These are phyloP conservation scores for Anneissia japonica DNA, from an alignment of 35 echinoderm and acorn worm genomes.

Conservation along the genomic window DNA sequence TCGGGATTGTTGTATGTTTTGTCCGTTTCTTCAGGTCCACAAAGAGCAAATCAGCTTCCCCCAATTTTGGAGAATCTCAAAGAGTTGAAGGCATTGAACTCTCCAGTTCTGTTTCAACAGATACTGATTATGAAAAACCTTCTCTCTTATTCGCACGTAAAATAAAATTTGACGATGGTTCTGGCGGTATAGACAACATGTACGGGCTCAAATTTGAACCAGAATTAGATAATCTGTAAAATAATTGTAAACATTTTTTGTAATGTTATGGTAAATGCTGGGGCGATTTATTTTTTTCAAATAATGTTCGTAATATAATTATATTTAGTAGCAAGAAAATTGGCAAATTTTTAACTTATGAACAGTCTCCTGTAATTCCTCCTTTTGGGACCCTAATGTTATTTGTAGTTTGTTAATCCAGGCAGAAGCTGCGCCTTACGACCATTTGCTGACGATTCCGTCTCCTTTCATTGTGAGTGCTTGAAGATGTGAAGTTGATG, in stretches of 20 bases:
- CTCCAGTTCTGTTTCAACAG: background rate
- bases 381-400: no score
- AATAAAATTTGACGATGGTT: background rate
- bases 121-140: background rate
- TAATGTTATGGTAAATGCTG: no score
- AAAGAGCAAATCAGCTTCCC: background rate
- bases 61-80: background rate
- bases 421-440: no score
- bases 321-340: no score
- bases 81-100: background rate
- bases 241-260: background rate
- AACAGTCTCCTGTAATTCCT: no score
- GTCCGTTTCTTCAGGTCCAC: background rate
- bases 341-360: no score
- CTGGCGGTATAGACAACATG: background rate
- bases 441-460: no score
- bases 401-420: no score
- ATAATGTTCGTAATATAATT: no score
- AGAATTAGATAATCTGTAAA: background rate
- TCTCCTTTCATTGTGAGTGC: no score
- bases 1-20: background rate
- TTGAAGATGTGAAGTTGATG: no score
- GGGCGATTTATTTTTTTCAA: no score
- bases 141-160: background rate
- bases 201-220: background rate